A percentile compares a stretch with the other conserved stretches of the same genome.
These are phyloP conservation scores for Phocoena sinus DNA, from an alignment of 2,113 vertebrate species.

Conservation along the genomic window DNA sequence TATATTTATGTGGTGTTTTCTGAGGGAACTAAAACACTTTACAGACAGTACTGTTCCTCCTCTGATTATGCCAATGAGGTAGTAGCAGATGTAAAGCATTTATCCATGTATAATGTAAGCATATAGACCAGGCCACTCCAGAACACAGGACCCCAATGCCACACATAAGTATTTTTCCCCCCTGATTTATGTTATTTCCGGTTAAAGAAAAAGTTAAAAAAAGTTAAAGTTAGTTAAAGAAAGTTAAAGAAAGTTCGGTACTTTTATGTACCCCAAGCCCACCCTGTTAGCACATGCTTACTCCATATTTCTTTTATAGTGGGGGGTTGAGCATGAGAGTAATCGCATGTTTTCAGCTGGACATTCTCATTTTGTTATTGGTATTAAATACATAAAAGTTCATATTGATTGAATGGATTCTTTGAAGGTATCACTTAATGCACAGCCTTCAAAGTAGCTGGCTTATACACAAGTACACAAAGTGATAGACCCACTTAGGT, in stretches of 20 bases:
- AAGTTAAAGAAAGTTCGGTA: constrained; percentile 7
- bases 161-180: neutral
- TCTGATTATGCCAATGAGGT: neutral
- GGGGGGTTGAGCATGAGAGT: neutral
- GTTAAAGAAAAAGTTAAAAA: constrained; percentile 27
- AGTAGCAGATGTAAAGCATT: constrained; percentile 1
- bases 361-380: neutral
- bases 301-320: neutral
- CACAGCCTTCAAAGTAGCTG: neutral
- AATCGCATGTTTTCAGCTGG: neutral
- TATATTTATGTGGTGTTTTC: constrained; percentile 45
- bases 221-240: neutral
- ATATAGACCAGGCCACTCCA: neutral
- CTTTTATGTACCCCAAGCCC: neutral
- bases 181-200: neutral
- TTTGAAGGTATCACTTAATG: neutral
- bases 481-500: neutral
- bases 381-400: constrained; percentile 7
- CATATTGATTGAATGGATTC: neutral
- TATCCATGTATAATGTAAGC: neutral
- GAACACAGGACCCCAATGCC: neutral
- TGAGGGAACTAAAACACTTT: constrained; percentile 10
- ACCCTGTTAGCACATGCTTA: neutral
- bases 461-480: neutral
- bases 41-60: neutral